phyloP scores from a whole-genome alignment of 2,797 vertebrate species.

The Pseudochirops cupreus region DNA sequence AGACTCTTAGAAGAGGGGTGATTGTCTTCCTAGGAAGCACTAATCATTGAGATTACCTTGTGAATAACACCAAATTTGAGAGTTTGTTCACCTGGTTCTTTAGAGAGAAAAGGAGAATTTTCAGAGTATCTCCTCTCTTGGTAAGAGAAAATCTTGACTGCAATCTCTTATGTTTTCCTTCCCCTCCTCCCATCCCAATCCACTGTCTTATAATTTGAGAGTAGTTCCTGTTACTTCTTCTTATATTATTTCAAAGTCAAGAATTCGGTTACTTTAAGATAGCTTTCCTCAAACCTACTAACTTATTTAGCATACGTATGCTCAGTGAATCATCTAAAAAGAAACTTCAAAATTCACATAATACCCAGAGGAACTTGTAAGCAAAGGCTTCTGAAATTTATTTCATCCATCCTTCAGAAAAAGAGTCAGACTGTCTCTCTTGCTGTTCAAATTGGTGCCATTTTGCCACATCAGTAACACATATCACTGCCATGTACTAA shows the following conservation, averaged over 20 bases:
- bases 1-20: background rate
- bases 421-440: background rate
- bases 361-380: background rate
- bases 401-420: background rate
- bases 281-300: background rate
- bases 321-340: background rate
- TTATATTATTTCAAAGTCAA: slow-evolving; percentile 2
- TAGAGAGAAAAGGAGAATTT: background rate
- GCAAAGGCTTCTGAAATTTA: background rate
- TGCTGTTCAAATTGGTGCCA: background rate
- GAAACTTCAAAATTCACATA: background rate
- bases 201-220: background rate
- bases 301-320: background rate
- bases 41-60: background rate
- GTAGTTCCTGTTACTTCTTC: background rate
- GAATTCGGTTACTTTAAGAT: background rate
- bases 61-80: background rate
- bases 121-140: background rate
- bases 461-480: background rate
- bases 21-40: background rate
- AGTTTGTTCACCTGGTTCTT: background rate
- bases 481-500: background rate
- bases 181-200: background rate
- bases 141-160: background rate
- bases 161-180: background rate